phyloP scores from a whole-genome alignment of 2,888 invertebrate genomes.

The Amphipyra berbera region DNA sequence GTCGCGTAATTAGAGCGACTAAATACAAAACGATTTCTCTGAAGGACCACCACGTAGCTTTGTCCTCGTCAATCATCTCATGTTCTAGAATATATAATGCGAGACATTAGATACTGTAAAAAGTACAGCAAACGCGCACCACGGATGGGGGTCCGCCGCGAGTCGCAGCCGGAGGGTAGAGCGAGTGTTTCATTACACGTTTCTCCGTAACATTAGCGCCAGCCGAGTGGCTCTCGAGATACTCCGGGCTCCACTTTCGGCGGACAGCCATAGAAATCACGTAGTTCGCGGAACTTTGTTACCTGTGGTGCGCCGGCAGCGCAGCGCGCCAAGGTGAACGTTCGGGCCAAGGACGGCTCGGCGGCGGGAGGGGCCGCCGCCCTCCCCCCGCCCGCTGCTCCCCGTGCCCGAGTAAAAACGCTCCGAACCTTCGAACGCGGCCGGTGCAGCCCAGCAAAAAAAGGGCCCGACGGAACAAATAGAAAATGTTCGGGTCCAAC shows the following conservation, averaged over 20 bases:
- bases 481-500: conserved; percentile 79
- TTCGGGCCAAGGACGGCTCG: conserved; percentile 89
- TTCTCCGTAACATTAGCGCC: conserved; percentile 81
- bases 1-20: conserved; percentile 70
- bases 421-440: conserved; percentile 83
- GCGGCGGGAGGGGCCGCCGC: conserved; percentile 80
- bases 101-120: conserved; percentile 73
- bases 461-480: conserved; percentile 88
- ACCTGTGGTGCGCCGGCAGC: conserved; percentile 87
- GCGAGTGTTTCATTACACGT: conserved; percentile 79
- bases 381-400: conserved; percentile 62
- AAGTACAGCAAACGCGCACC: conserved; percentile 64
- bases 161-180: conserved; percentile 60
- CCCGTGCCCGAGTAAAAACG: conserved; percentile 82
- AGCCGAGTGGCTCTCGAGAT: conserved; percentile 73
- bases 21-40: conserved; percentile 62
- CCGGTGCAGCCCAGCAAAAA: conserved; percentile 86
- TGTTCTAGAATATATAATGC: conserved; percentile 55
- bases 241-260: conserved; percentile 83
- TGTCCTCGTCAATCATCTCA: conserved; percentile 55
- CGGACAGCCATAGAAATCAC: conserved; percentile 88
- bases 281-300: conserved; percentile 90
- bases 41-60: conserved; percentile 80
- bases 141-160: conserved; percentile 60
- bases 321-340: conserved; percentile 89